Evolutionary conservation across 2,797 vertebrate genomes (phyloP).

Genomic region (Sternarchorhynchus goeldii): DNA sequence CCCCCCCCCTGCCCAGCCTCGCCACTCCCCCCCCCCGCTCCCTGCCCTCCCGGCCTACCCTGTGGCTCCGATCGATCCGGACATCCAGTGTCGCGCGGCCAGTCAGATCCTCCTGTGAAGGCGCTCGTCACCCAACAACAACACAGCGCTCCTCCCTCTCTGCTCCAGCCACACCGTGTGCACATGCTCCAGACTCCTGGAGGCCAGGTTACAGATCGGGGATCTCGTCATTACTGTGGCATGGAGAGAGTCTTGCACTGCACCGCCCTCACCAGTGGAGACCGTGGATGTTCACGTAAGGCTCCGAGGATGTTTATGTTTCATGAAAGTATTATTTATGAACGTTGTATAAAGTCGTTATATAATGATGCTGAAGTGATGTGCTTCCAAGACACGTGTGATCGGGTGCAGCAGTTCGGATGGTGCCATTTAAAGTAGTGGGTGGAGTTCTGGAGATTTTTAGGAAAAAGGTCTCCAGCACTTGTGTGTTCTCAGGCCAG

Average conservation of each 20-base stretch:
- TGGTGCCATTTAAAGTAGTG: neutral
- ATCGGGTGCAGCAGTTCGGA: neutral
- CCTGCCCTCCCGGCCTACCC: slow-evolving; percentile 40
- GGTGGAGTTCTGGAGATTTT: neutral
- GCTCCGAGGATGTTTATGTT: slow-evolving; percentile 35
- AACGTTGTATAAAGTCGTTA: slow-evolving; percentile 11
- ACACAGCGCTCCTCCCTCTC: slow-evolving; percentile 1
- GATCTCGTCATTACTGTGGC: neutral
- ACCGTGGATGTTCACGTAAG: slow-evolving; percentile 28
- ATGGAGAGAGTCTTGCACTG: neutral
- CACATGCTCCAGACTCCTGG: neutral
- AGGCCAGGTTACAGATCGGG: slow-evolving; percentile 23
- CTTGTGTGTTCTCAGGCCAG: neutral
- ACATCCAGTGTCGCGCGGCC: slow-evolving; percentile 57
- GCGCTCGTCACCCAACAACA: slow-evolving; percentile 48
- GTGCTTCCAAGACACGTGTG: neutral
- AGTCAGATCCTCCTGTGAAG: slow-evolving; percentile 51
- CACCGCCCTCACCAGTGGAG: neutral
- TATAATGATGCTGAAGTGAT: neutral
- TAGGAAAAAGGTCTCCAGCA: neutral
- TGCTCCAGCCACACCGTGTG: slow-evolving; percentile 7
- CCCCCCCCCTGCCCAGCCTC: slow-evolving; percentile 18
- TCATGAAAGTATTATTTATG: slow-evolving; percentile 30
- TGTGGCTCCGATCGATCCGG: slow-evolving; percentile 59
- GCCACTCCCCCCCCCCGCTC: slow-evolving; percentile 25